A percentile compares a stretch with the other conserved stretches of the same genome.
These are phyloP conservation scores for Sinosuthora webbiana DNA, from an alignment of 2,113 vertebrate genomes.

Conservation along the genomic window DNA sequence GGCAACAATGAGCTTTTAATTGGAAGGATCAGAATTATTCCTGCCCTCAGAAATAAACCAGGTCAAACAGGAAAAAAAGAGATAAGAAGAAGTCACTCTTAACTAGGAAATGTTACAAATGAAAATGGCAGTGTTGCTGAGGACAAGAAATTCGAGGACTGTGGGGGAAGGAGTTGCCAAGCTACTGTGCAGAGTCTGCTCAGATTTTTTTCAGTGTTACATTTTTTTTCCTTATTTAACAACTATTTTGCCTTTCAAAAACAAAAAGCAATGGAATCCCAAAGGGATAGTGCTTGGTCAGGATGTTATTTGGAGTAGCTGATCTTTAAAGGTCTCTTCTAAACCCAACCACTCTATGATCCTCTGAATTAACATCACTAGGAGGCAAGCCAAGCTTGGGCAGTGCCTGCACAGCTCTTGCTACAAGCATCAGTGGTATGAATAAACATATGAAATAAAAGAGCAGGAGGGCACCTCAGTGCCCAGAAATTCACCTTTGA, in stretches of 20 bases:
- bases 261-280: not conserved
- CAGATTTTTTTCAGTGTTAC: not conserved
- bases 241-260: not conserved
- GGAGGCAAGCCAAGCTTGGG: not conserved
- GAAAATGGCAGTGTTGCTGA: not conserved
- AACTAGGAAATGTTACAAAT: not conserved
- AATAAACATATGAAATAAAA: not conserved
- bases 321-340: not conserved
- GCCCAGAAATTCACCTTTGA: not conserved
- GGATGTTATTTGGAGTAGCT: not conserved
- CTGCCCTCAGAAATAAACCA: not conserved
- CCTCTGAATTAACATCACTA: not conserved
- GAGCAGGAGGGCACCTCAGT: not conserved
- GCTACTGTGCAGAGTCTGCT: not conserved
- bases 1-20: not conserved
- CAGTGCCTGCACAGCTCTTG: not conserved
- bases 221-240: not conserved
- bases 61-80: not conserved
- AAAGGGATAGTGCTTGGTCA: not conserved
- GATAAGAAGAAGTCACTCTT: not conserved
- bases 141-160: not conserved
- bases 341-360: not conserved
- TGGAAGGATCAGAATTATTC: not conserved
- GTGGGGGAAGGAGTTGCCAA: conserved; percentile 6
- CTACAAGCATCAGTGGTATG: not conserved